Percentiles rank a stretch among this genome's conserved stretches.
Conservation (phyloP, 2,888 invertebrate genomes). For the Deroplatys truncata region DNA sequence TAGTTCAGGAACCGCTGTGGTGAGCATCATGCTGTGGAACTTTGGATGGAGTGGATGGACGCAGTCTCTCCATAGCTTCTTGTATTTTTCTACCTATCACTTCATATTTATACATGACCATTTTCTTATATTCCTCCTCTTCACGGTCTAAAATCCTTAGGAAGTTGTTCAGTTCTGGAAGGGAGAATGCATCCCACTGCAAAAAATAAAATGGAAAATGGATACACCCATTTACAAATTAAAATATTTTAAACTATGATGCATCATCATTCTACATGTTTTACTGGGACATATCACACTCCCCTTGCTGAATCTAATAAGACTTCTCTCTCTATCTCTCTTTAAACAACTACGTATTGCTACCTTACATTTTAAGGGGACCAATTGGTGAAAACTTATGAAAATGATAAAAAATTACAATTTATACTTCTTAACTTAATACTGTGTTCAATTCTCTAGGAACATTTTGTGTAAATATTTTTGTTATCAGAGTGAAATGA, state of each 20-base stretch:
- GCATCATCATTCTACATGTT: too few relatives aligned
- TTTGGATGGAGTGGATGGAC: not conserved
- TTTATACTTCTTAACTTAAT: too few relatives aligned
- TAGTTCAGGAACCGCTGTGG: not conserved
- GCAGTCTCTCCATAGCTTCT: constrained; percentile 30
- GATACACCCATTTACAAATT: not conserved
- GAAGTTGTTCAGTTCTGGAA: constrained; percentile 53
- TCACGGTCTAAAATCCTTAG: constrained; percentile 51
- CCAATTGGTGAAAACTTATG: too few relatives aligned
- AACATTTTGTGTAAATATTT: too few relatives aligned
- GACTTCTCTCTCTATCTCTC: too few relatives aligned
- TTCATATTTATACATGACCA: constrained; percentile 47
- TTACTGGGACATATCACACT: too few relatives aligned
- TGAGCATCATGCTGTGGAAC: not conserved
- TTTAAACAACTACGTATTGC: too few relatives aligned
- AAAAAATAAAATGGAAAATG: constrained; percentile 3
- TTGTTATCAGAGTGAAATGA: too few relatives aligned
- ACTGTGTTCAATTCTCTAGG: too few relatives aligned
- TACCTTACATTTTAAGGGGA: too few relatives aligned
- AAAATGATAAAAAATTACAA: too few relatives aligned
- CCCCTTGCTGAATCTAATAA: too few relatives aligned
- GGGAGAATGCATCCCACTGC: constrained; percentile 54
- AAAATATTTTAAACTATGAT: not conserved
- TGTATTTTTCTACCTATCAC: constrained; percentile 34
- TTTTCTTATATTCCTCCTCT: constrained; percentile 48